A percentile compares a stretch with the other conserved stretches of the same genome.
Evolutionary conservation across 2,113 vertebrate species (phyloP).

Genomic region (Gallinago jamesoni): DNA sequence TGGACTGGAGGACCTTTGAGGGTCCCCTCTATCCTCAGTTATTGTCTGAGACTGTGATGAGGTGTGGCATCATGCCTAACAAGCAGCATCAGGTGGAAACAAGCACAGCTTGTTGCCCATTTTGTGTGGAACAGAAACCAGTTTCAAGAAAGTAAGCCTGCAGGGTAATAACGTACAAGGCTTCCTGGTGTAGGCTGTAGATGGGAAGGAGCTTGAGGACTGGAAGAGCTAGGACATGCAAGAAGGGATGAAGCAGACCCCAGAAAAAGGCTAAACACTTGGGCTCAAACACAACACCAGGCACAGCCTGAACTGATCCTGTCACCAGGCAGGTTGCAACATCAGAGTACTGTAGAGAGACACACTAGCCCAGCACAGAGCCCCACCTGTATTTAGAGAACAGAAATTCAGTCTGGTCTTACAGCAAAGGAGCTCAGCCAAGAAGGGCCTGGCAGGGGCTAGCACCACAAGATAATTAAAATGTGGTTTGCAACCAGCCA

Average conservation of each 20-base stretch:
- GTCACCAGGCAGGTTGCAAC: background rate
- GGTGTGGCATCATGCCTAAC: background rate
- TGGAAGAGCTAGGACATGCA: background rate
- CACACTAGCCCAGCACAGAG: background rate
- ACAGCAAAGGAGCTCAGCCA: background rate
- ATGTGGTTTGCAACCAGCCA: background rate
- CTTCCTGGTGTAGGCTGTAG: background rate
- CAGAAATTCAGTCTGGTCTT: background rate
- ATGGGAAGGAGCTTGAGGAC: background rate
- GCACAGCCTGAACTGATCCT: background rate
- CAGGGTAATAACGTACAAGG: background rate
- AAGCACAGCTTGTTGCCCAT: background rate
- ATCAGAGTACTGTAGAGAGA: background rate
- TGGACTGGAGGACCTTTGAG: background rate
- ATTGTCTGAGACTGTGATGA: background rate
- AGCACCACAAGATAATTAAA: background rate
- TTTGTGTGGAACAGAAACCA: background rate
- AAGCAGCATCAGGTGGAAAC: background rate
- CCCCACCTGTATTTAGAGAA: background rate
- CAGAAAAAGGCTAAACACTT: background rate
- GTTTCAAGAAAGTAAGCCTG: slow-evolving; percentile 10
- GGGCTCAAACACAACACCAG: accelerated
- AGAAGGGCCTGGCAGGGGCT: background rate
- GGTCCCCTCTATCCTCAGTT: background rate
- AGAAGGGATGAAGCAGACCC: background rate